Evolutionary conservation across 1,140 invertebrate species (phyloP).

Genomic region (Cardiocondyla obscurior): DNA sequence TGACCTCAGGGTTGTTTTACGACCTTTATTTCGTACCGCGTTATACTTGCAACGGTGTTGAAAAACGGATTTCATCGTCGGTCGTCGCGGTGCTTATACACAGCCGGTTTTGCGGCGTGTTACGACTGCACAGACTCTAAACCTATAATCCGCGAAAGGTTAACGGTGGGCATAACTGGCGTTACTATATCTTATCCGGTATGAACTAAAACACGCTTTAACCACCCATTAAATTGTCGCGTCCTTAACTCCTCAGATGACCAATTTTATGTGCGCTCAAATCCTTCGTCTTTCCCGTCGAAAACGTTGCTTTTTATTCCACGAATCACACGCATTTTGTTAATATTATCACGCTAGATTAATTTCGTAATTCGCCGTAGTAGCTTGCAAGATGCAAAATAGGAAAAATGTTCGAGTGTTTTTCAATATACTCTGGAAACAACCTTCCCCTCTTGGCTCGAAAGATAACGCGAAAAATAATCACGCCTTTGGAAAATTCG

Average conservation of each 20-base stretch:
- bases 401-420: neutral
- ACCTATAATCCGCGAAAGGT: constrained; percentile 69
- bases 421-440: neutral
- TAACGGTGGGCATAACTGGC: constrained; percentile 62
- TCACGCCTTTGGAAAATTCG: constrained; percentile 6
- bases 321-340: neutral
- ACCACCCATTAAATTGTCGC: constrained; percentile 63
- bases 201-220: constrained; percentile 66
- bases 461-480: neutral
- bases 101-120: constrained; percentile 6
- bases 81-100: constrained; percentile 42
- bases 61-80: constrained; percentile 65
- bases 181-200: constrained; percentile 49
- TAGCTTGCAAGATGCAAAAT: neutral
- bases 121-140: constrained; percentile 58
- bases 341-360: neutral
- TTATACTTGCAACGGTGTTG: constrained; percentile 57
- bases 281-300: constrained; percentile 3
- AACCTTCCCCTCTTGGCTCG: neutral
- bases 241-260: constrained; percentile 38
- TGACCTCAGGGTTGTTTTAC: constrained; percentile 47
- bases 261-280: constrained; percentile 51
- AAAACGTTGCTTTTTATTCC: neutral
- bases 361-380: too few relatives aligned
- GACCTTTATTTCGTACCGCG: constrained; percentile 49